These are phyloP conservation scores for Dipodomys ordii DNA, from an alignment of 2,113 vertebrate genomes.

Conservation along the genomic window DNA sequence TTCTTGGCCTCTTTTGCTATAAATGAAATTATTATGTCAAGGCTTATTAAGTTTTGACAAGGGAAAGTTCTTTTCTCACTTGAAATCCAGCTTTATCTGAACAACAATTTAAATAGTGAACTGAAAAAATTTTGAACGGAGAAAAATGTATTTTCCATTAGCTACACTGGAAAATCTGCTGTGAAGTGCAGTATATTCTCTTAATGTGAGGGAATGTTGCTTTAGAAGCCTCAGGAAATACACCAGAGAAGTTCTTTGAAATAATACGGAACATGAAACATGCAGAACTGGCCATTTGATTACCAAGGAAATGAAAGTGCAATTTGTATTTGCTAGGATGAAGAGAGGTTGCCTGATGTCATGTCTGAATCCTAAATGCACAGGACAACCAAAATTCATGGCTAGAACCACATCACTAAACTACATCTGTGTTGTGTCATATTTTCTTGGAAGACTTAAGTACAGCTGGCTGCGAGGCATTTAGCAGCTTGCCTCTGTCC, in stretches of 20 bases:
- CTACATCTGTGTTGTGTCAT: no score
- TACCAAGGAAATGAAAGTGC: conserved; percentile 20
- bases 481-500: not conserved
- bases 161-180: conserved; percentile 45
- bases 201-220: conserved; percentile 37
- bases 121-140: conserved; percentile 30
- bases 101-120: conserved; percentile 31
- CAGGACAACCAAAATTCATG: no score
- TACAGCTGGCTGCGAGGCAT: no score
- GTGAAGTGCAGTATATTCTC: conserved; percentile 48
- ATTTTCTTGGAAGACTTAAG: no score
- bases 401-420: no score
- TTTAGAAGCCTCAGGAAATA: conserved; percentile 46
- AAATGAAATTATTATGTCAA: conserved; percentile 42
- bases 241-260: conserved; percentile 46
- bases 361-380: no score
- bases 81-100: conserved; percentile 32
- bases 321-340: not conserved
- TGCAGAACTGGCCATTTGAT: not conserved
- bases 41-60: conserved; percentile 56
- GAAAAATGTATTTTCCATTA: conserved; percentile 41
- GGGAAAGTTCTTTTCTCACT: not conserved
- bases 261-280: conserved; percentile 38
- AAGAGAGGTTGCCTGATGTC: no score
- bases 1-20: conserved; percentile 31